Evolutionary conservation across 2,888 invertebrate species (phyloP).

Genomic region (Pseudolycoriella hygida): DNA sequence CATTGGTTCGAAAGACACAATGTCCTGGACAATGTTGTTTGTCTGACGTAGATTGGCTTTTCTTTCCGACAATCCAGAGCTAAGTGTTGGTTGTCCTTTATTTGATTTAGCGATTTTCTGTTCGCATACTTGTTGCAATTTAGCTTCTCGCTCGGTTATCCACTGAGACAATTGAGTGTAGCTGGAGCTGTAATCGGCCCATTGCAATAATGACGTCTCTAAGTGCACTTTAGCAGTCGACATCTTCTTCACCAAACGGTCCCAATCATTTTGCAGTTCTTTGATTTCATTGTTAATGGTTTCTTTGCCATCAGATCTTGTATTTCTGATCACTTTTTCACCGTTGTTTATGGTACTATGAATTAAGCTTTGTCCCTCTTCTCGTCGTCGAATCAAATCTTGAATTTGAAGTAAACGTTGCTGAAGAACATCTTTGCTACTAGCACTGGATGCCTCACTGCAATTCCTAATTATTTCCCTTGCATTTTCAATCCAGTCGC

Average conservation of each 20-base stretch:
- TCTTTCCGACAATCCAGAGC: slow-evolving; percentile 63
- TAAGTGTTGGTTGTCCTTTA: slow-evolving; percentile 60
- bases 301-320: slow-evolving; percentile 77
- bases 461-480: slow-evolving; percentile 65
- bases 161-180: slow-evolving; percentile 85
- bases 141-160: slow-evolving; percentile 85
- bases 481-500: slow-evolving; percentile 74
- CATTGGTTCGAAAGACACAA: slow-evolving; percentile 93
- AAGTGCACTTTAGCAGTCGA: slow-evolving; percentile 79
- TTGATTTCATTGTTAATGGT: slow-evolving; percentile 72
- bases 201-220: slow-evolving; percentile 79
- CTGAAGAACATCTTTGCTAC: slow-evolving; percentile 69
- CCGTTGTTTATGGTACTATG: slow-evolving; percentile 78
- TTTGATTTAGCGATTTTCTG: slow-evolving; percentile 65
- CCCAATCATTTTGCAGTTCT: slow-evolving; percentile 85
- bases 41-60: slow-evolving; percentile 81
- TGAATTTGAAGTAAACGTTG: slow-evolving; percentile 61
- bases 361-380: slow-evolving; percentile 72
- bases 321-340: slow-evolving; percentile 75
- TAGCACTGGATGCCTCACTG: slow-evolving; percentile 58
- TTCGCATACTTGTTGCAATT: slow-evolving; percentile 76
- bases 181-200: slow-evolving; percentile 91
- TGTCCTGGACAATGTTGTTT: slow-evolving; percentile 89
- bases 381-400: slow-evolving; percentile 60
- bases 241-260: slow-evolving; percentile 76